Percentiles rank a stretch among this genome's conserved stretches.
Conservation (phyloP, 2,797 vertebrate genomes). For the Sciurus vulgaris region DNA sequence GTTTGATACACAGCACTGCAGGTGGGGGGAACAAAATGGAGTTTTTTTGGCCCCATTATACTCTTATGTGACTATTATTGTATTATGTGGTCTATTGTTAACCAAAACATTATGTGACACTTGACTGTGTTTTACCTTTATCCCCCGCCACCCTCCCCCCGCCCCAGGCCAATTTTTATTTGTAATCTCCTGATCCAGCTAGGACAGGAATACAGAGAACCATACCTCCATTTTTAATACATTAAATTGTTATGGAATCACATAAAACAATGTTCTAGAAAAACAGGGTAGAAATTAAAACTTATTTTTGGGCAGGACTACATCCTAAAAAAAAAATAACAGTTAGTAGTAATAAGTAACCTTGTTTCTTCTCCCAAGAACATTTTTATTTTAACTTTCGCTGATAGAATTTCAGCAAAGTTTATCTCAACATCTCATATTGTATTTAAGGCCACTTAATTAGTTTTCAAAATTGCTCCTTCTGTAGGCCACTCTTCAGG, state of each 20-base stretch:
- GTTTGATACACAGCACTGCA: neutral
- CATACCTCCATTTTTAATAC: neutral
- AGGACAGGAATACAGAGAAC: too few species aligned
- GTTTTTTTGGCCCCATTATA: neutral
- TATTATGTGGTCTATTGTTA: neutral
- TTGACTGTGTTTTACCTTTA: neutral
- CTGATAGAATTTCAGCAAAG: neutral
- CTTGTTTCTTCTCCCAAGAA: neutral
- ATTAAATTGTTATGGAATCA: neutral
- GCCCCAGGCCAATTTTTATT: too few species aligned
- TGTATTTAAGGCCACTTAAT: neutral
- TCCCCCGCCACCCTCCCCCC: slow-evolving; percentile 19
- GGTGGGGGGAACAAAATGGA: neutral
- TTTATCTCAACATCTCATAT: neutral
- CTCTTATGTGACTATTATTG: too few species aligned
- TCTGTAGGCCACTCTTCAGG: slow-evolving; percentile 25
- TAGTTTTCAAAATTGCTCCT: slow-evolving; percentile 30
- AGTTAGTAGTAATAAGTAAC: slow-evolving; percentile 48
- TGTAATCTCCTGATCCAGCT: too few species aligned
- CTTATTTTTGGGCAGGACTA: slow-evolving; percentile 2
- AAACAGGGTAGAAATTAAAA: slow-evolving; percentile 41
- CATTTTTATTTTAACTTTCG: neutral
- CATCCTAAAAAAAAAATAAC: neutral
- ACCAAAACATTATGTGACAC: neutral
- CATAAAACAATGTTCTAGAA: neutral